Conservation (phyloP, 2,797 vertebrate species). For the Clarias pachynema region DNA sequence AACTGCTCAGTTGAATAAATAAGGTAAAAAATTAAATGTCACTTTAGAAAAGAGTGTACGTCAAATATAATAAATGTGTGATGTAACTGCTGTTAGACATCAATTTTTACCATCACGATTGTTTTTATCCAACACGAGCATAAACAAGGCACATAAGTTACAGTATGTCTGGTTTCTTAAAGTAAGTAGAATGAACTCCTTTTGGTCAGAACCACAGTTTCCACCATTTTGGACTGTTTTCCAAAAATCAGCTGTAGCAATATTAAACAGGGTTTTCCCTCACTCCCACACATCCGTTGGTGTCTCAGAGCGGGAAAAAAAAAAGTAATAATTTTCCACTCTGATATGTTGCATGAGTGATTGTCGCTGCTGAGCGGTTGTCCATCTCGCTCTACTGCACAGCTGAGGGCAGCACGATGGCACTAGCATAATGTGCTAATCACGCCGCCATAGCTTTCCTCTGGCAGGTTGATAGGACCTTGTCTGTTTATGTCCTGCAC, state of each 20-base stretch:
- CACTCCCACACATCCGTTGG: neutral
- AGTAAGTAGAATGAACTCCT: neutral
- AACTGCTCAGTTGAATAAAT: neutral
- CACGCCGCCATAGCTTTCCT: conserved; percentile 38
- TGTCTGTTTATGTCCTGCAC: conserved; percentile 68
- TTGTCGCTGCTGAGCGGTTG: conserved; percentile 16
- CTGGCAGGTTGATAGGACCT: conserved; percentile 66
- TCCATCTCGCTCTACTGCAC: conserved; percentile 23
- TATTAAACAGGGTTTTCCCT: neutral
- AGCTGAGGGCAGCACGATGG: conserved; percentile 37
- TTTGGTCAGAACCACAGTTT: neutral
- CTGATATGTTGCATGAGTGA: conserved; percentile 42
- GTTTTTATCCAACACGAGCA: neutral
- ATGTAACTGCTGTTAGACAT: neutral
- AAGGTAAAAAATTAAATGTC: neutral
- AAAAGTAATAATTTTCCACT: neutral
- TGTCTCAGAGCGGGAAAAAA: neutral
- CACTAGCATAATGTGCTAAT: conserved; percentile 45
- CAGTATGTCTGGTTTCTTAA: neutral
- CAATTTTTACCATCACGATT: neutral
- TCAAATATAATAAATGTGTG: neutral
- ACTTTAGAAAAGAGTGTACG: neutral
- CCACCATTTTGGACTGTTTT: neutral
- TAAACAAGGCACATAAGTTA: neutral
- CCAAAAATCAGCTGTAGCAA: neutral